A percentile compares a stretch with the other conserved stretches of the same genome.
These are phyloP conservation scores for Brachyopa scutellaris DNA, from an alignment of 2,888 invertebrate species.

Conservation along the genomic window DNA sequence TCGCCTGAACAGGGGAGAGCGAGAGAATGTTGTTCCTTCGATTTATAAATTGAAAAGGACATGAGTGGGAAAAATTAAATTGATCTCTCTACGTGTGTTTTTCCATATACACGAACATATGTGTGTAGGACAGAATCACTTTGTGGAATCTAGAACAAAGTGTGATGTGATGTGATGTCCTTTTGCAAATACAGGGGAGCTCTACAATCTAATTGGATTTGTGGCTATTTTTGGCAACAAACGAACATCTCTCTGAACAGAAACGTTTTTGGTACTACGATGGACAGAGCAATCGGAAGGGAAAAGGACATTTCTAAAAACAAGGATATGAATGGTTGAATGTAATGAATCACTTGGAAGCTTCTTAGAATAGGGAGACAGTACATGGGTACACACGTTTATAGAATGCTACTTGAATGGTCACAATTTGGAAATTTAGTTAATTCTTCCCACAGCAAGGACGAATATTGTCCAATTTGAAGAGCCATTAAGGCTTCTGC, in stretches of 20 bases:
- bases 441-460: not conserved
- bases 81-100: not conserved
- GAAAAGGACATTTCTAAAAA: slow-evolving; percentile 17
- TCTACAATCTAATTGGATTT: slow-evolving; percentile 50
- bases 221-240: slow-evolving; percentile 25
- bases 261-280: slow-evolving; percentile 25
- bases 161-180: slow-evolving; percentile 48
- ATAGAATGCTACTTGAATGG: not conserved
- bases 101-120: too few species aligned
- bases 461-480: slow-evolving; percentile 15
- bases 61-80: slow-evolving; percentile 47
- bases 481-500: slow-evolving; percentile 21
- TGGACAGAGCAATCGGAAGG: not conserved
- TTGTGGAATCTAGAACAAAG: slow-evolving; percentile 34
- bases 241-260: not conserved
- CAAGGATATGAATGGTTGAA: slow-evolving; percentile 10
- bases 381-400: too few species aligned
- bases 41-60: slow-evolving; percentile 45
- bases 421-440: slow-evolving; percentile 19
- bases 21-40: slow-evolving; percentile 22
- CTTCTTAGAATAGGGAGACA: not conserved
- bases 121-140: not conserved
- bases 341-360: slow-evolving; percentile 45
- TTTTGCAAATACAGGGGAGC: slow-evolving; percentile 1
- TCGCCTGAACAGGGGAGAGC: too few species aligned